Evolutionary conservation across 2,113 vertebrate genomes (phyloP).

Genomic region (Polyodon spathula): DNA sequence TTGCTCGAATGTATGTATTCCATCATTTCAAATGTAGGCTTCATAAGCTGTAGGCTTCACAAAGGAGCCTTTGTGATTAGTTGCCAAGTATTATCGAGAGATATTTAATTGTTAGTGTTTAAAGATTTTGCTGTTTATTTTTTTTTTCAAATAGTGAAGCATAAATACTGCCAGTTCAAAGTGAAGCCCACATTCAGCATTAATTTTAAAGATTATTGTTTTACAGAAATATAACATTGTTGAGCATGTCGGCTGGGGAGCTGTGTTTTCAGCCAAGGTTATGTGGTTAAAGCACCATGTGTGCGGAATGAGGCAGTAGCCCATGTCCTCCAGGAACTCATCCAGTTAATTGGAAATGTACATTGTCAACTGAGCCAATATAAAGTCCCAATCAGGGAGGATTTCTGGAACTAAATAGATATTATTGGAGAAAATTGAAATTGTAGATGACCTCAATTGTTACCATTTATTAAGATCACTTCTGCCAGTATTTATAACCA

Average conservation of each 20-base stretch:
- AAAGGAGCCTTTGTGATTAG: constrained; percentile 57
- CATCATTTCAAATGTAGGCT: constrained; percentile 68
- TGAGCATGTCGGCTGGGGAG: constrained; percentile 33
- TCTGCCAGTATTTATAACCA: constrained; percentile 5
- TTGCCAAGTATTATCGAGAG: constrained; percentile 64
- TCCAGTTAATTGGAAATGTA: constrained; percentile 41
- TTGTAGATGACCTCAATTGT: constrained; percentile 21
- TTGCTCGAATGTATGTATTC: constrained; percentile 50
- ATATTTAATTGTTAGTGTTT: constrained; percentile 66
- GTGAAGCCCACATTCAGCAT: constrained; percentile 52
- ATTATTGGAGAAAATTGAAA: constrained; percentile 33
- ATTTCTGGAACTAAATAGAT: constrained; percentile 26
- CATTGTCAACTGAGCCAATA: constrained; percentile 36
- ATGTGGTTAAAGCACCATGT: constrained; percentile 33
- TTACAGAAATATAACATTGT: constrained; percentile 34
- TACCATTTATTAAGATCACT: constrained; percentile 23
- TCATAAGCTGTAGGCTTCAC: constrained; percentile 44
- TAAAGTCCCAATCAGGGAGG: constrained; percentile 29
- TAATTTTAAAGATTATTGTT: constrained; percentile 46
- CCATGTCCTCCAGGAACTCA: constrained; percentile 33
- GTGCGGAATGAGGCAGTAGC: constrained; percentile 41
- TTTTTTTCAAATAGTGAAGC: constrained; percentile 54
- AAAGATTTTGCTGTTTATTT: constrained; percentile 69
- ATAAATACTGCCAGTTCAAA: constrained; percentile 67
- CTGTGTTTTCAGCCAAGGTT: constrained; percentile 32